These are phyloP conservation scores for Neoarius graeffei DNA, from an alignment of 2,113 vertebrate genomes.

Conservation along the genomic window DNA sequence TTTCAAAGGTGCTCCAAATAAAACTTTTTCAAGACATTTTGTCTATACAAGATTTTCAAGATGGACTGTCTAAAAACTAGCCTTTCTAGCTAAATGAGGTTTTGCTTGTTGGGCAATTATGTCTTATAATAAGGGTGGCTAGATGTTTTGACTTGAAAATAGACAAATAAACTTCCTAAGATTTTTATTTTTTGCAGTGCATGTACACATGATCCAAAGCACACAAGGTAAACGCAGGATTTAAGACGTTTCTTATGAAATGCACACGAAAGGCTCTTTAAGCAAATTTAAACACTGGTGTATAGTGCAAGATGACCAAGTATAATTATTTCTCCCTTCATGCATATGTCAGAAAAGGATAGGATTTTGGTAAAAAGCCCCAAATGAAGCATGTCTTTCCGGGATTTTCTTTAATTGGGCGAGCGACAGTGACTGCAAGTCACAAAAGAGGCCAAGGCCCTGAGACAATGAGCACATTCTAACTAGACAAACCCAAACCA, in stretches of 20 bases:
- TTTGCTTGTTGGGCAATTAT: too few species aligned
- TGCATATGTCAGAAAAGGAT: constrained; percentile 20
- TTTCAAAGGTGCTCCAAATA: too few species aligned
- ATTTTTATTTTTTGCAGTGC: too few species aligned
- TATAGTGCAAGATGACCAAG: not conserved
- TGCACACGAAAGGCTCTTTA: constrained; percentile 37
- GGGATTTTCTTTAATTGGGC: constrained; percentile 41
- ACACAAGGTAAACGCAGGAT: constrained; percentile 17
- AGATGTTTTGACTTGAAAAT: too few species aligned
- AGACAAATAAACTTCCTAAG: too few species aligned
- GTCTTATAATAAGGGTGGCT: too few species aligned
- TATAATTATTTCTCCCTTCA: constrained; percentile 2
- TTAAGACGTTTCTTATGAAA: constrained; percentile 35
- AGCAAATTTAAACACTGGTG: constrained; percentile 19
- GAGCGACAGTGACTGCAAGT: constrained; percentile 24
- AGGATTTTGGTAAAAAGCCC: constrained; percentile 5
- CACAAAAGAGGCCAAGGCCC: constrained; percentile 5
- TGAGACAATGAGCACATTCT: constrained; percentile 38
- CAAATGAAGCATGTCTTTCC: constrained; percentile 32
- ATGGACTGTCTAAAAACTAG: too few species aligned
- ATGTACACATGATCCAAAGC: not conserved
- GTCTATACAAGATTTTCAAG: too few species aligned
- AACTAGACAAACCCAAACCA: constrained; percentile 47
- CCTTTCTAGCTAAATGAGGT: too few species aligned
- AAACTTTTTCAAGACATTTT: too few species aligned